These are phyloP conservation scores for Drosophila algonquin DNA, from an alignment of 2,888 invertebrate genomes.

Conservation along the genomic window DNA sequence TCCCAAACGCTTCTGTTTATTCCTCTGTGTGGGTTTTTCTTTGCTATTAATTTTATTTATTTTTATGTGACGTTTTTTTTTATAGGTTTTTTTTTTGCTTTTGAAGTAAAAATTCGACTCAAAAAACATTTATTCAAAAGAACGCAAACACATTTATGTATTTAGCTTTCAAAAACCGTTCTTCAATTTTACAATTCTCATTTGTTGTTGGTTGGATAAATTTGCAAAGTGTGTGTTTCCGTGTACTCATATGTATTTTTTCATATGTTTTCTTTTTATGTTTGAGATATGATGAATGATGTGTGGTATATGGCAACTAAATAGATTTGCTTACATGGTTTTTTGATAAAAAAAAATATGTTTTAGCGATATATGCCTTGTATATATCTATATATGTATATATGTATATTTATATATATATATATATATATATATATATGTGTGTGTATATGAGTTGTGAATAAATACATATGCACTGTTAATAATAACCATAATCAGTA, in stretches of 20 bases:
- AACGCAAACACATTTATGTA: constrained; percentile 69
- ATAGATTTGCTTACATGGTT: constrained; percentile 38
- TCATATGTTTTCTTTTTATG: background rate
- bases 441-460: constrained; percentile 66
- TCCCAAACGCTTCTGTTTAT: constrained; percentile 16
- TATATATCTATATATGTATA: constrained; percentile 36
- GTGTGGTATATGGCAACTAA: constrained; percentile 41
- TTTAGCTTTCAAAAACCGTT: constrained; percentile 47
- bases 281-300: constrained; percentile 28
- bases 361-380: constrained; percentile 54
- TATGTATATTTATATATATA: constrained; percentile 32
- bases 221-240: constrained; percentile 47
- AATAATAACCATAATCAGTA: constrained; percentile 62
- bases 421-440: constrained; percentile 49
- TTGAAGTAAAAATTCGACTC: constrained; percentile 75
- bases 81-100: constrained; percentile 44
- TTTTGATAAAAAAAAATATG: constrained; percentile 47
- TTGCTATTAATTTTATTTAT: constrained; percentile 46
- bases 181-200: constrained; percentile 50
- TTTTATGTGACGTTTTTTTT: constrained; percentile 38
- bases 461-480: constrained; percentile 74
- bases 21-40: constrained; percentile 37
- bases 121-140: constrained; percentile 75
- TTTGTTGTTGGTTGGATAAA: constrained; percentile 53
- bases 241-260: constrained; percentile 16